A percentile compares a stretch with the other conserved stretches of the same genome.
Conservation (phyloP, 2,113 vertebrate genomes). For the Rana temporaria region DNA sequence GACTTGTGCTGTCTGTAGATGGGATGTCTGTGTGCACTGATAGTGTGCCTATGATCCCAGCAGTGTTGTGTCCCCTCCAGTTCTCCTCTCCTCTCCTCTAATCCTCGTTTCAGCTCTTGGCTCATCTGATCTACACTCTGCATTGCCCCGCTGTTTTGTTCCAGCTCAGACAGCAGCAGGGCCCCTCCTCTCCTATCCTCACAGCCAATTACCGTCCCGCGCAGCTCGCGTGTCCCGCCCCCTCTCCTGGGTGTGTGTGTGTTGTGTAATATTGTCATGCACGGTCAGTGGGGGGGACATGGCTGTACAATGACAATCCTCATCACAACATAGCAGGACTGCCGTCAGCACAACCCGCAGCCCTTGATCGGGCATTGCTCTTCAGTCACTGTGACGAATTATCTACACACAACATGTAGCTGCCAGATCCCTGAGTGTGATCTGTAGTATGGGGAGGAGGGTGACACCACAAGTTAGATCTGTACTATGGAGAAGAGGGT, state of each 20-base stretch:
- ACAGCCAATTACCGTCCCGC: slow-evolving; percentile 23
- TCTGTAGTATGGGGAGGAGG: too few relatives aligned
- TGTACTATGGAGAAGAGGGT: too few relatives aligned
- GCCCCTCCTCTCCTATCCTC: slow-evolving; percentile 16
- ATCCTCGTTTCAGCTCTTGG: not conserved
- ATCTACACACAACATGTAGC: too few relatives aligned
- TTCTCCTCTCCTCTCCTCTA: too few relatives aligned
- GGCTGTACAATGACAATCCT: not conserved
- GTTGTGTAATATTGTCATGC: slow-evolving; percentile 7
- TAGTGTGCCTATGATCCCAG: too few relatives aligned
- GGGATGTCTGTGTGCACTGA: not conserved
- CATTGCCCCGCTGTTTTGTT: slow-evolving; percentile 46
- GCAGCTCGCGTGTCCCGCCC: not conserved
- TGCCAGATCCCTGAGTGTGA: too few relatives aligned
- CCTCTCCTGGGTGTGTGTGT: not conserved
- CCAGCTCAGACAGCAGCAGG: slow-evolving; percentile 59
- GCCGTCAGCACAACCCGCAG: not conserved
- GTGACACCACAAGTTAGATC: too few relatives aligned
- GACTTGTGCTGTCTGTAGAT: not conserved
- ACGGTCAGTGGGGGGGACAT: not conserved
- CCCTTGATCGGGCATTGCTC: not conserved
- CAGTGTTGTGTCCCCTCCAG: too few relatives aligned
- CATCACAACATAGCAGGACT: not conserved
- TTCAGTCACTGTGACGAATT: not conserved
- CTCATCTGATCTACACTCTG: not conserved